These are phyloP conservation scores for Sinocyclocheilus grahami DNA, from an alignment of 2,113 vertebrate species.

Conservation along the genomic window DNA sequence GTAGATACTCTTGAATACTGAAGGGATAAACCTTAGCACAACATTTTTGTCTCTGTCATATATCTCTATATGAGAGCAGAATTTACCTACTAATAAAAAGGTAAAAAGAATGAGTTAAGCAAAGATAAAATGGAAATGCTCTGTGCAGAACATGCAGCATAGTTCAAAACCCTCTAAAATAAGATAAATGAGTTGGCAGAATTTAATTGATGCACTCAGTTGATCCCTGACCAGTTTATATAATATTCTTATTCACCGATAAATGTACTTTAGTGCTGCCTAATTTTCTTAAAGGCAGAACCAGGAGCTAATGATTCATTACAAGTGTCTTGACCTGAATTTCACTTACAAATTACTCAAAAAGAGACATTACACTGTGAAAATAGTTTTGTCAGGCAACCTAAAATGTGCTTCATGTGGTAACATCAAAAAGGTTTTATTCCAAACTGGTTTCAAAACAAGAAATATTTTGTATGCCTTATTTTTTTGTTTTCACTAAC, in stretches of 20 bases:
- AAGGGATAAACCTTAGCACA: background rate
- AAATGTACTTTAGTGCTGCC: background rate
- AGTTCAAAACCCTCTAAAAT: background rate
- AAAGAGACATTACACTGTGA: background rate
- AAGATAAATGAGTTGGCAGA: background rate
- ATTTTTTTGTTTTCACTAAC: background rate
- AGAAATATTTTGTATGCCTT: background rate
- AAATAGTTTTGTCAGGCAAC: background rate
- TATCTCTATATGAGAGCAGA: background rate
- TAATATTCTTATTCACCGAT: background rate
- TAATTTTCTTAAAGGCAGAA: background rate
- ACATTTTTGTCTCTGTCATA: background rate
- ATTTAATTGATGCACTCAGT: background rate
- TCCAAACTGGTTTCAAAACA: background rate
- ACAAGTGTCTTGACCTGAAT: background rate
- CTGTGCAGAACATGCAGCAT: constrained; percentile 1
- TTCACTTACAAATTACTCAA: background rate
- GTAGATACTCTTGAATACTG: background rate
- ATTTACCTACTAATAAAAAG: background rate
- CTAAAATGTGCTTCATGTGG: background rate
- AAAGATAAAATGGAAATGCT: background rate
- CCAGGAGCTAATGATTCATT: constrained; percentile 3
- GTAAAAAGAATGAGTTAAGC: background rate
- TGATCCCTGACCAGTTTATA: constrained; percentile 15
- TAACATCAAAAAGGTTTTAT: background rate